Evolutionary conservation across 2,113 vertebrate genomes (phyloP), one percentile per base, ranked within the genome.

Genomic region (Chloebia gouldiae): DNA sequence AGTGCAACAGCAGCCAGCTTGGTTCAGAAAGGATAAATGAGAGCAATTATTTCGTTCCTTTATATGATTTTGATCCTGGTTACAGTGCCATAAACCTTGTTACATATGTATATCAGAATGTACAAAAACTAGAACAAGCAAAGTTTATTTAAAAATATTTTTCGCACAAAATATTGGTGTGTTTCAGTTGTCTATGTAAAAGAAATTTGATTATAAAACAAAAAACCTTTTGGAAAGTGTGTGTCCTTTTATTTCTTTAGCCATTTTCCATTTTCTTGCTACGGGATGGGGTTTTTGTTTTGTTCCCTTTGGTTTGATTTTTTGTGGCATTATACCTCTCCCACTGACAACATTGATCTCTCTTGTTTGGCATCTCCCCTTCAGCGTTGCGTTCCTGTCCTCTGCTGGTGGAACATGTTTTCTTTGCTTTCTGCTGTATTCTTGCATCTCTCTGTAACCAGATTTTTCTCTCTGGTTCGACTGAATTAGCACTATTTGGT

Each of bases 91-190:
- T 98, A 98, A 98, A 97, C 96, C 97, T 98, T 98, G 98, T 98
- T 98, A 98, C 97, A 97, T 98, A 98, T 98, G 96, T 98, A 98
- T 98, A 97, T 98, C 97, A 97, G 98, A 98, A 97, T 98, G 97
- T 98, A 97, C 96, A 98, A 96, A 98, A 97, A 97, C 23, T 84
- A 94, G 79, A 95, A 87, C 72, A 54, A 97, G 96, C 91, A 97
- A 98, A 97, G 96, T 98, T 98, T 98, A 98, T 98, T 98, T 98
- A 98, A 98, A 97, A 98, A 97, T 98, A 98, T 98, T 98, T 98
- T 98, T 98, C 96, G 85, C 98, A 98, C 98, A 98, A 98, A 97
- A 97, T 96, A 92, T 96, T 96, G 87, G 95, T 97, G 98, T 98
- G 97, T 97, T 98, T 98, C 97, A 96, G 97, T 98, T 97, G 97